A percentile compares a stretch with the other conserved stretches of the same genome.
Evolutionary conservation across 2,797 vertebrate genomes (phyloP).

Genomic region (Graptemys geographica): DNA sequence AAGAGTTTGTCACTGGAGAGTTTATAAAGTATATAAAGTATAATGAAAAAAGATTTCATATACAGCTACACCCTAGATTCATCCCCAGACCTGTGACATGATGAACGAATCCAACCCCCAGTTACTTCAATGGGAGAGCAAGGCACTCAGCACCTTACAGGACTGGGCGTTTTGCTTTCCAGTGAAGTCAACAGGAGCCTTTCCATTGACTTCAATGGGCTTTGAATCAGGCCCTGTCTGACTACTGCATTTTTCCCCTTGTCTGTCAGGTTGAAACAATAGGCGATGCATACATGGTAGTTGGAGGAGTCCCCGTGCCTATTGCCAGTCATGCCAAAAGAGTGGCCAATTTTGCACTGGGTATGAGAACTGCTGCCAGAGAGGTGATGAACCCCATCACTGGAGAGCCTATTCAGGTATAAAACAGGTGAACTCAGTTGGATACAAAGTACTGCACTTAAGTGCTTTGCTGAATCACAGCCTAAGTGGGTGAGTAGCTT

Average conservation of each 20-base stretch:
- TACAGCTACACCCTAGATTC: background rate
- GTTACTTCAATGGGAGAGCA: background rate
- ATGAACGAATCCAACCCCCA: background rate
- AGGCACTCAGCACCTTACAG: background rate
- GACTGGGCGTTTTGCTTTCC: background rate
- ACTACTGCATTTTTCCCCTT: background rate
- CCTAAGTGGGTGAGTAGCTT: background rate
- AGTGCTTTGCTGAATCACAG: background rate
- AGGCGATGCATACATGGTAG: slow-evolving; percentile 85
- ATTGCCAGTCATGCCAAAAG: slow-evolving; percentile 76
- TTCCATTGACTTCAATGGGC: background rate
- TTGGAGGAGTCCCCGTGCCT: slow-evolving; percentile 81
- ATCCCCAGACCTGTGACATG: background rate
- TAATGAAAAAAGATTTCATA: background rate
- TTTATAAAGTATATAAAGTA: background rate
- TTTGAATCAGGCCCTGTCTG: background rate
- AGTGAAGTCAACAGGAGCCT: background rate
- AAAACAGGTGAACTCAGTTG: background rate
- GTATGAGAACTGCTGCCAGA: slow-evolving; percentile 81
- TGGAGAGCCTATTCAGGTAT: slow-evolving; percentile 81
- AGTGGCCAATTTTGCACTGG: slow-evolving; percentile 85
- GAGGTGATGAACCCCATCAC: slow-evolving; percentile 82
- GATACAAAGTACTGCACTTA: background rate
- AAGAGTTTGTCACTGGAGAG: background rate
- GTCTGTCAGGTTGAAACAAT: slow-evolving; percentile 82